Evolutionary conservation across 2,888 invertebrate genomes (phyloP), one percentile per base, ranked within the genome.

Genomic region (Cosmia pyralina): DNA sequence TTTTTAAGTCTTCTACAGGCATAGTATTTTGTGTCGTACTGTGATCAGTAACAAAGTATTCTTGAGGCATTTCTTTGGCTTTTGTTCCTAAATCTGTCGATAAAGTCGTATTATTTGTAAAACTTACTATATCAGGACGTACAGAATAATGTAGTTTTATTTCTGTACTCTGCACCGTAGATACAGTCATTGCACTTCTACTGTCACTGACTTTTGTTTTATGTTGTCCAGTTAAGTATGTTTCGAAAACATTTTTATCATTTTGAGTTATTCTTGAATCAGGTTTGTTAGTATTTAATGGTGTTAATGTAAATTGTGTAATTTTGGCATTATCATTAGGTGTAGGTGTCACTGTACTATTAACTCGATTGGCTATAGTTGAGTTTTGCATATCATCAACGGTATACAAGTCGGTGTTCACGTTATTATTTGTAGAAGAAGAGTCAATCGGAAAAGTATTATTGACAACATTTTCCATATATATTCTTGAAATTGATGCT

Each of bases 351-450:
- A 4, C 15, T 52, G 50, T 59, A 34, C 13, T 60, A 46, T n/a
- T 17, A 13, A 22, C 8, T 41, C 13, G 38, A 50, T 46, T 22
- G 7, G 11, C 6, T 58, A 22, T 17, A 55, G 6, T 70, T 70
- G 22, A 53, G 50, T 65, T 52, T 80, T 55, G 34, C 1, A 55
- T n/a, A 52, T 34, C 2, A 66, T 67, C 17, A 13, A 19, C 48
- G 11, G 53, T 52, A 19, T 22, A 63, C 11, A 53, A 38, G 53
- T 67, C 10, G 15, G 57, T 66, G 28, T 22, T 68, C 22, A 28
- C 8, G 15, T 58, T 22, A 50, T n/a, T 62, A 28, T 60, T 11
- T 5, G 48, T 46, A 11, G 48, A 19, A 50, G 19, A 15, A 19
- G 17, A 44, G 0, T 71, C 55, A 13, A 17, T 34, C 2, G 55